A percentile compares a stretch with the other conserved stretches of the same genome.
phyloP scores from a whole-genome alignment of 1,140 invertebrate species.

The Euwallacea fornicatus region DNA sequence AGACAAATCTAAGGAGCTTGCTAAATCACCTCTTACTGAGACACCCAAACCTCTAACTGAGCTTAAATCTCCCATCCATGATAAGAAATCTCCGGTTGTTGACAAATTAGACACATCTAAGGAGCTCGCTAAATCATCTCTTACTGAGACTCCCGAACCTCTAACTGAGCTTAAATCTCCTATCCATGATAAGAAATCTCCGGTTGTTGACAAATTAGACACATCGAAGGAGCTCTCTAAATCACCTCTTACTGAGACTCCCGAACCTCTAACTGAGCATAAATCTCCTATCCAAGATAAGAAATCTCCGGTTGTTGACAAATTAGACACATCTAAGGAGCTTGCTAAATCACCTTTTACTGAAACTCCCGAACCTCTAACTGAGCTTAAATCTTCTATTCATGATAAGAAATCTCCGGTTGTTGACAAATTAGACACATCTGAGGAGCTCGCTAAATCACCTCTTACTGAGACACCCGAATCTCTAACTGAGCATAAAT shows the following conservation, averaged over 20 bases:
- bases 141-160: too few relatives aligned
- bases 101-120: background rate
- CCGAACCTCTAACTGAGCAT: too few relatives aligned
- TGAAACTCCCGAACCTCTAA: too few relatives aligned
- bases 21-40: background rate
- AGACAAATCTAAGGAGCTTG: background rate
- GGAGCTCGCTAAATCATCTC: background rate
- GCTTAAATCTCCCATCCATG: background rate
- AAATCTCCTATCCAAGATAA: background rate
- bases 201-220: background rate
- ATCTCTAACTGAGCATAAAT: background rate
- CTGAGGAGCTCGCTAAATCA: background rate
- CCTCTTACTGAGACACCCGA: too few relatives aligned
- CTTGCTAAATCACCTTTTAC: background rate
- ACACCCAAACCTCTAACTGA: too few relatives aligned
- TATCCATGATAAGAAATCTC: background rate
- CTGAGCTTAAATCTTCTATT: background rate
- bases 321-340: background rate
- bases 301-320: background rate
- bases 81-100: background rate
- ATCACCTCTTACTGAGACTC: too few relatives aligned
- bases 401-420: background rate
- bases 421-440: background rate
- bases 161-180: background rate
- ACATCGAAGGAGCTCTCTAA: background rate